A percentile compares a stretch with the other conserved stretches of the same genome.
Conservation (phyloP, 2,888 invertebrate species). For the Dorcus parallelipipedus region DNA sequence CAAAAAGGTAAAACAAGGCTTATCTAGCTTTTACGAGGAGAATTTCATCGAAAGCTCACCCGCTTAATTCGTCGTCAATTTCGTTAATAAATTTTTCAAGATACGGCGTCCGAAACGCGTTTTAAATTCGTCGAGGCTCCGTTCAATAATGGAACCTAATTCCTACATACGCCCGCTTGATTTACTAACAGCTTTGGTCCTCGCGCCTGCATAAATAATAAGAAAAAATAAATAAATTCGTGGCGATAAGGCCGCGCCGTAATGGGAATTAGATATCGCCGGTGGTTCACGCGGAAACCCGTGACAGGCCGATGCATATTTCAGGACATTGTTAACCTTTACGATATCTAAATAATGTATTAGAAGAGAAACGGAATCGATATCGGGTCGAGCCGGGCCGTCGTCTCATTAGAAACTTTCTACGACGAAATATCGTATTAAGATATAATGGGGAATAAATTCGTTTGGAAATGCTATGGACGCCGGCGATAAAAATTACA, state of each 20-base stretch:
- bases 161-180: too few relatives aligned
- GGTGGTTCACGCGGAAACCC: background rate
- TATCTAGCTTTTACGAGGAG: too few relatives aligned
- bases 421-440: too few relatives aligned
- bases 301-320: conserved; percentile 23
- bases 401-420: too few relatives aligned
- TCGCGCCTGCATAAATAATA: too few relatives aligned
- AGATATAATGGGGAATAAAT: too few relatives aligned
- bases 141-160: too few relatives aligned
- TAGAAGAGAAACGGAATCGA: conserved; percentile 16
- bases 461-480: too few relatives aligned
- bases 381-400: background rate
- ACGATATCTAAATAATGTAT: conserved; percentile 22
- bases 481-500: too few relatives aligned
- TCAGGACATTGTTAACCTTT: conserved; percentile 32
- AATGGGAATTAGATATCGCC: background rate
- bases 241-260: background rate
- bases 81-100: background rate
- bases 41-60: background rate
- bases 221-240: too few relatives aligned
- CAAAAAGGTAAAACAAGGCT: too few relatives aligned
- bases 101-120: background rate
- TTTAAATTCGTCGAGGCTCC: background rate
- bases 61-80: background rate
- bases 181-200: too few relatives aligned